phyloP scores from a whole-genome alignment of 2,113 vertebrate genomes.

The Ibidorhyncha struthersii region DNA sequence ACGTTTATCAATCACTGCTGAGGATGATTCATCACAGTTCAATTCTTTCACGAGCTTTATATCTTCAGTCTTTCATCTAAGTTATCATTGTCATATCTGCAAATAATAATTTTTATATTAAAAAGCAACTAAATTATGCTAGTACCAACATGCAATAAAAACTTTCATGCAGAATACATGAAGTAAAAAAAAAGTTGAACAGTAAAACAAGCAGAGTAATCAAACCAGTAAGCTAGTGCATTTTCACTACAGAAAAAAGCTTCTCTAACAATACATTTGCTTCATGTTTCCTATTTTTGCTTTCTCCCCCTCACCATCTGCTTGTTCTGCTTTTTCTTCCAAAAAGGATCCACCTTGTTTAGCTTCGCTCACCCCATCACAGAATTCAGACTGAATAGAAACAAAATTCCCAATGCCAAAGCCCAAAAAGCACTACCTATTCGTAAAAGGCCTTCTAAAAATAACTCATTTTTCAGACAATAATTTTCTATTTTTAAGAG shows the following conservation, averaged over 20 bases:
- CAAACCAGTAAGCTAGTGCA: not conserved
- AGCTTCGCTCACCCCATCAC: not conserved
- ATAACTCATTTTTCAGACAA: not conserved
- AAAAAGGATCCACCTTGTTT: not conserved
- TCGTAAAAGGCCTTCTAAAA: not conserved
- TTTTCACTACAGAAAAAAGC: not conserved
- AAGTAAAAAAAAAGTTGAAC: not conserved
- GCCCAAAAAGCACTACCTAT: not conserved
- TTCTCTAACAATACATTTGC: not conserved
- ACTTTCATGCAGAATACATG: not conserved
- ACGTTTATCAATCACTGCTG: not conserved
- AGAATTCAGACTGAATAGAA: not conserved
- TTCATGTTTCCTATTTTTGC: not conserved
- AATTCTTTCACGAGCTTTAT: not conserved
- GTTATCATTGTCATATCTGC: not conserved
- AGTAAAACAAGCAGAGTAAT: not conserved
- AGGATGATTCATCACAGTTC: not conserved
- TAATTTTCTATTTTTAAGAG: not conserved
- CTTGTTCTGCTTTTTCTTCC: not conserved
- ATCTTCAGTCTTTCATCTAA: not conserved
- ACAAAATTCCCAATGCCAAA: not conserved
- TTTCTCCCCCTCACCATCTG: slow-evolving; percentile 24
- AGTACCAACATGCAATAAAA: not conserved
- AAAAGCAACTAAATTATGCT: not conserved
- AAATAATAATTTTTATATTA: not conserved